phyloP scores from a whole-genome alignment of 2,888 invertebrate genomes.

The Philonicus albiceps region DNA sequence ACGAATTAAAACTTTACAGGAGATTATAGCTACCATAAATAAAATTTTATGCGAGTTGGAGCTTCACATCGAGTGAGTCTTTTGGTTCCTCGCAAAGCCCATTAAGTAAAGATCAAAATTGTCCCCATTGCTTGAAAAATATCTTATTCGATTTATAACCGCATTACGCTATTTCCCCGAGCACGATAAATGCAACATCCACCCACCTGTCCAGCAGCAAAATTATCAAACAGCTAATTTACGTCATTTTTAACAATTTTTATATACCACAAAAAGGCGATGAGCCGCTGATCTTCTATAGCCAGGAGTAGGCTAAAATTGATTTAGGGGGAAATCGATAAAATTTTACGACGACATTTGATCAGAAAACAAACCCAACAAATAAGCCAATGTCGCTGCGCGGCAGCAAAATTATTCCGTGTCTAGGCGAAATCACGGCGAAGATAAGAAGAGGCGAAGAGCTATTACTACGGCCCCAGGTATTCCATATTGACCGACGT shows the following conservation, averaged over 20 bases:
- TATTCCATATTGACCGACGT: conserved; percentile 8
- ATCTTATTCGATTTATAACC: background rate
- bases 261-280: background rate
- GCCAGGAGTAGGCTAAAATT: conserved; percentile 26
- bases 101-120: background rate
- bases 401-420: conserved; percentile 4
- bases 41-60: background rate
- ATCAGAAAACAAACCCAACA: conserved; percentile 8
- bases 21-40: background rate
- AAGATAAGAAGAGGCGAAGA: conserved; percentile 9
- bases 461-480: conserved; percentile 27
- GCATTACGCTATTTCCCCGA: background rate
- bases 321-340: conserved; percentile 24
- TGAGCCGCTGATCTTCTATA: background rate
- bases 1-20: background rate
- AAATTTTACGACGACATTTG: conserved; percentile 25
- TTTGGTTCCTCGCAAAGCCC: background rate
- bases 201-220: background rate
- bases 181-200: background rate
- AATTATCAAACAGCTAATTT: conserved; percentile 17
- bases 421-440: conserved; percentile 19
- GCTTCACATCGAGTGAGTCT: background rate
- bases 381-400: conserved; percentile 17
- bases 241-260: conserved; percentile 12
- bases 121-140: background rate